Percentiles rank a stretch among this genome's conserved stretches.
Evolutionary conservation across 2,888 invertebrate genomes (phyloP).

Genomic region (Tenthredo notha): DNA sequence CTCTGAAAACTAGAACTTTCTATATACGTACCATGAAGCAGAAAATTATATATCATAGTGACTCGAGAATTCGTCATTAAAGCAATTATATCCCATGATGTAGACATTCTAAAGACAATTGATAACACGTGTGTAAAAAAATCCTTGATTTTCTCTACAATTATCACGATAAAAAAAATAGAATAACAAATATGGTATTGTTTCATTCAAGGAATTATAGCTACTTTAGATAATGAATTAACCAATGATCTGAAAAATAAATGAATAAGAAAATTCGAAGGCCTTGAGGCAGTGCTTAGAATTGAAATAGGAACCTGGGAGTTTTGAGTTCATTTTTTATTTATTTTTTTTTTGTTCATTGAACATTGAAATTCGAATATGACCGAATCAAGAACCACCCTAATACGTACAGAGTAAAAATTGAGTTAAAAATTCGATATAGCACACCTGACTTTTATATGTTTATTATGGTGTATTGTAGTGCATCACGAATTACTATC

Average conservation of each 20-base stretch:
- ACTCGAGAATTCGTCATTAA: neutral
- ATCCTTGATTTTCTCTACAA: neutral
- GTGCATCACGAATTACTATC: neutral
- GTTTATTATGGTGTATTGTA: neutral
- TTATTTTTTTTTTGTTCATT: too few species aligned
- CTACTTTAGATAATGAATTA: neutral
- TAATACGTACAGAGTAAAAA: too few species aligned
- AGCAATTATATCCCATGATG: slow-evolving; percentile 3
- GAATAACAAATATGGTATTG: neutral
- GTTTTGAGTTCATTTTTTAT: too few species aligned
- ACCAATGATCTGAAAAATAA: neutral
- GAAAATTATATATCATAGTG: neutral
- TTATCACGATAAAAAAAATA: neutral
- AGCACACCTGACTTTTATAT: neutral
- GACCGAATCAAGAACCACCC: too few species aligned
- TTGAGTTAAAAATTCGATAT: too few species aligned
- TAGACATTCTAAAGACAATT: neutral
- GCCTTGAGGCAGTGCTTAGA: too few species aligned
- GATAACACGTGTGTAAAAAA: neutral
- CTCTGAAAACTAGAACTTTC: neutral
- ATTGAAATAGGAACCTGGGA: too few species aligned
- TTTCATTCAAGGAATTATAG: neutral
- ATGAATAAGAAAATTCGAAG: too few species aligned
- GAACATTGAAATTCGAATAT: too few species aligned
- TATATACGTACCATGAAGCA: neutral